Evolutionary conservation across 2,113 vertebrate species (phyloP).

Genomic region (Vanacampus margaritifer): DNA sequence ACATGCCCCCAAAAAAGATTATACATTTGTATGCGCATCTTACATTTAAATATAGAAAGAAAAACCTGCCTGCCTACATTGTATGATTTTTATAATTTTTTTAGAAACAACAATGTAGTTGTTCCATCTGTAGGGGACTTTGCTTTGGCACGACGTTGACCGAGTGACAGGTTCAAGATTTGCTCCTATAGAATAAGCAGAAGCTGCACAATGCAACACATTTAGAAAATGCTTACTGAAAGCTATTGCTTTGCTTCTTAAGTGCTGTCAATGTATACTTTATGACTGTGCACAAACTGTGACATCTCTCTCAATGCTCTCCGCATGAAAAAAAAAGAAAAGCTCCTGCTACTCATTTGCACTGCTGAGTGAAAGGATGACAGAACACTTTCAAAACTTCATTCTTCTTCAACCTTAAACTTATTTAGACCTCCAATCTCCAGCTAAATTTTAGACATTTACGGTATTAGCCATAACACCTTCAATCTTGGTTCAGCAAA

Average conservation of each 20-base stretch:
- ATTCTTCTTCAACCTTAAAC: not conserved
- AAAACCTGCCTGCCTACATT: not conserved
- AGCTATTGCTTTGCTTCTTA: not conserved
- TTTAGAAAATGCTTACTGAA: not conserved
- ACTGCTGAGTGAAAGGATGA: not conserved
- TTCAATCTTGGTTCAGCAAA: not conserved
- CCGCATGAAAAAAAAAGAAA: not conserved
- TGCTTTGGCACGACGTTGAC: too few relatives aligned
- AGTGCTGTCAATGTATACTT: not conserved
- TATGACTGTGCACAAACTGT: not conserved
- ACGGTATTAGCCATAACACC: not conserved
- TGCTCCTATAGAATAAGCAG: not conserved
- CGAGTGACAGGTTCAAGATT: too few relatives aligned
- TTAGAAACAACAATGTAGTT: not conserved
- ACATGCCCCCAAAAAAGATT: constrained; percentile 34
- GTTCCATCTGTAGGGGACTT: not conserved
- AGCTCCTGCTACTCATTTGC: not conserved
- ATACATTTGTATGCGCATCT: not conserved
- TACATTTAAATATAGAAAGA: not conserved
- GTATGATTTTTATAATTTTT: not conserved
- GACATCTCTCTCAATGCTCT: too few relatives aligned
- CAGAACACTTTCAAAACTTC: not conserved
- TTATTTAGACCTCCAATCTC: too few relatives aligned
- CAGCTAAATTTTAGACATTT: not conserved
- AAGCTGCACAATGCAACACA: not conserved